Conservation (phyloP, 2,888 invertebrate genomes). For the Cataglyphis altisquamis region DNA sequence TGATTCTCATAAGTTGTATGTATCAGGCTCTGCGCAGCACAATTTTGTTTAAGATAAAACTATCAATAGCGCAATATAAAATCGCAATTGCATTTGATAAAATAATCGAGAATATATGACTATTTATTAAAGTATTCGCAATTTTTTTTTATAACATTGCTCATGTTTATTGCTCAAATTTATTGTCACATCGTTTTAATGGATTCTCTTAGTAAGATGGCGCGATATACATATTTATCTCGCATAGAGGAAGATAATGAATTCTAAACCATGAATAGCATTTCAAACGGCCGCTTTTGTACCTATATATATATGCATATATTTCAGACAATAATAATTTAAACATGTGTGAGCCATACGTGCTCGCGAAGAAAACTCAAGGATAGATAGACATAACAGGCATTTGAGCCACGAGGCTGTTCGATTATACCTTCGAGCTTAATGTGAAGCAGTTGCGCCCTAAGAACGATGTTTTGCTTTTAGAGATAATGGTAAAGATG, state of each 20-base stretch:
- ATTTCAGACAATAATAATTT: slow-evolving; percentile 84
- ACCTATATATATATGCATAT: slow-evolving; percentile 65
- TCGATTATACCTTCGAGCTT: slow-evolving; percentile 70
- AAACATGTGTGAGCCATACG: slow-evolving; percentile 85
- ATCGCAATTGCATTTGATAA: slow-evolving; percentile 27
- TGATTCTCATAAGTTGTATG: slow-evolving; percentile 27
- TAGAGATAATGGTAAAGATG: slow-evolving; percentile 42
- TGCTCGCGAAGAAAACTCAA: slow-evolving; percentile 73
- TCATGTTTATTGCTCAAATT: slow-evolving; percentile 49
- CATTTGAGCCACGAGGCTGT: slow-evolving; percentile 67
- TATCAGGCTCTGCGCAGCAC: background rate
- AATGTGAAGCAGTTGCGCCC: slow-evolving; percentile 49
- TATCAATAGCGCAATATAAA: slow-evolving; percentile 21
- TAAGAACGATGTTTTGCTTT: slow-evolving; percentile 58
- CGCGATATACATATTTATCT: slow-evolving; percentile 58
- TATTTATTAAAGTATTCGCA: background rate
- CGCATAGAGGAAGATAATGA: slow-evolving; percentile 69
- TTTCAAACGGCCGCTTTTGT: slow-evolving; percentile 59
- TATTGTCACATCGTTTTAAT: slow-evolving; percentile 78
- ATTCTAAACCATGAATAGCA: slow-evolving; percentile 68
- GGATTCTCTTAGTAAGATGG: slow-evolving; percentile 73
- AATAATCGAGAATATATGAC: slow-evolving; percentile 25
- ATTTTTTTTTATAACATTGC: slow-evolving; percentile 45
- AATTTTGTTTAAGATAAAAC: slow-evolving; percentile 27
- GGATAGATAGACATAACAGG: slow-evolving; percentile 82